Base-by-base conservation (phyloP, 2,888 invertebrate genomes). In the Steinernema carpocapsae region DNA sequence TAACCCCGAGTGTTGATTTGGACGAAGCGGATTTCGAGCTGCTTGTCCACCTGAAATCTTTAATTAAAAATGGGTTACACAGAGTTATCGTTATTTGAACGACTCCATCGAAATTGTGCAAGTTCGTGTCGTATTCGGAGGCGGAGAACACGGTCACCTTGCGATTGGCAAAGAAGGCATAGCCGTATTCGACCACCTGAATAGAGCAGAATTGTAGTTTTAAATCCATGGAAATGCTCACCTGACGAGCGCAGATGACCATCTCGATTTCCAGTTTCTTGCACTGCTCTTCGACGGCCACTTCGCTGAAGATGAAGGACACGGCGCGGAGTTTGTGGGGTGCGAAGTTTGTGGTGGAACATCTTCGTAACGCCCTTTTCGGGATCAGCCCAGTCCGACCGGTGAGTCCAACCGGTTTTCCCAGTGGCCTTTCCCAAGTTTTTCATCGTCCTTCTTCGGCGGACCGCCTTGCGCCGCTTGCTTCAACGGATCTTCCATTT, bases 141-240 rank as follows among this genome's bases (percentile, higher is more conserved):
- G 83, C 83, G 29, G 83, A 82, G 75, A 83, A 83, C 43, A 83
- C 80, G 0, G 83, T 78, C 70, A 84, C 74, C n/a, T 73, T 70
- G 0, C 77, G 76, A 59, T 77, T 77, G 17, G 79, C 79, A 46
- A 79, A 78, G 42, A 80, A 76, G 22, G 79, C 76, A 52, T 78
- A 79, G n/a, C 78, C 78, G 52, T 76, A 81, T 56, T 80, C 79
- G 64, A 80, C 79, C 6, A 78, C 79, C 78, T 79, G 43, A n/a
- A n/a, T n/a, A n/a, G n/a, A n/a, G n/a, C n/a, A n/a, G n/a, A n/a
- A n/a, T n/a, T n/a, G n/a, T n/a, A n/a, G n/a, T n/a, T n/a, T n/a
- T n/a, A n/a, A n/a, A n/a, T n/a, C n/a, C n/a, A n/a, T n/a, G n/a
- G n/a, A n/a, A n/a, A n/a, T n/a, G n/a, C n/a, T n/a, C n/a, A 79